These are phyloP conservation scores for Cirrhinus mrigala DNA, from an alignment of 2,797 vertebrate species.

Conservation along the genomic window DNA sequence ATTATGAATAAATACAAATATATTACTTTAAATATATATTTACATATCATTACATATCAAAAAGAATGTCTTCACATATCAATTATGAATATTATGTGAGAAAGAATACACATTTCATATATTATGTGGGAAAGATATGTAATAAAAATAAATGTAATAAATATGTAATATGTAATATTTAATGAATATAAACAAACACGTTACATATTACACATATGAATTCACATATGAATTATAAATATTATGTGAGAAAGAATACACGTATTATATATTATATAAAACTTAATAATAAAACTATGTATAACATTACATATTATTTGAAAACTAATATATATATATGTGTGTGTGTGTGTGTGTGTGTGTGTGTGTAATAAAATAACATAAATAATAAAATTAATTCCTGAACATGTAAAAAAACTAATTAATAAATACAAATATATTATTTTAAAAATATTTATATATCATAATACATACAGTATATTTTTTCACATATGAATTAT, in stretches of 20 bases:
- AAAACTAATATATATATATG: too few relatives aligned
- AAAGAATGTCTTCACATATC: neutral
- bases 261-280: neutral
- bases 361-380: neutral
- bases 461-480: neutral
- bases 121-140: neutral
- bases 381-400: neutral
- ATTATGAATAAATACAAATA: neutral
- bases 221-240: neutral
- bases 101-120: neutral
- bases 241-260: neutral
- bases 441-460: neutral
- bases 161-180: neutral
- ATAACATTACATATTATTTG: neutral
- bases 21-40: neutral
- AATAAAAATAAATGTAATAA: neutral
- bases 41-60: neutral
- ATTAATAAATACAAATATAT: neutral
- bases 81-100: neutral
- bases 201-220: too few relatives aligned
- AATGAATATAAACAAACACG: too few relatives aligned
- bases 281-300: neutral
- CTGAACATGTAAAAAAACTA: neutral
- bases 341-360: too few relatives aligned
- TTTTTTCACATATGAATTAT: neutral